Base-by-base conservation (phyloP, 2,888 invertebrate species). In the Holacanthella duospinosa region DNA sequence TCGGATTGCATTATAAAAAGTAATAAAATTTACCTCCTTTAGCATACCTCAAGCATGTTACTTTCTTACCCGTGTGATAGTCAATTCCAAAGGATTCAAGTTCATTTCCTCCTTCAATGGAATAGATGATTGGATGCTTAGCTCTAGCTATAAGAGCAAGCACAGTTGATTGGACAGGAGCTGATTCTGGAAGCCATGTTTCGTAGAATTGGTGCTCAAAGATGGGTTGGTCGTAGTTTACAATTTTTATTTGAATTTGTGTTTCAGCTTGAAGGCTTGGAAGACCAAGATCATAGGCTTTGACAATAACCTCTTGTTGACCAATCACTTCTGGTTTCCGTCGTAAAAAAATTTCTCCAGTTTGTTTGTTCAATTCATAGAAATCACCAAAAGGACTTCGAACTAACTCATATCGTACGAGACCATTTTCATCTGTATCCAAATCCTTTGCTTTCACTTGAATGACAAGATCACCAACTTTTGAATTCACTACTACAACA, bases 401-500 rank as follows among this genome's bases (percentile, higher is more conserved):
- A 75, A 89, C 89, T 78, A 95, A 82, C 77, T 92, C 91, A 78
- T 93, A 96, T 24, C 89, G 84, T 16, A 90, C 87, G 79, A 89
- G 88, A 28, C 93, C 93, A 79, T 94, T 95, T 78, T 90, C 89
- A 66, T 86, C 87, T 72, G 86, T 87, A 79, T 96, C 96, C 75
- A 86, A 82, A 79, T 96, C 96, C 48, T 89, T 81, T 9, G 95
- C 95, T 75, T 86, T 88, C 75, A 81, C 82, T 78, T 86, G 86
- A 60, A 88, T 84, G 70, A 95, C 86, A 64, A 85, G 79, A 68
- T 88, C 84, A 61, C 90, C 93, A 71, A 87, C 86, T 73, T 84
- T 84, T 64, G 91, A 88, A 75, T 91, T 90, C 29, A 93, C 86
- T 25, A 89, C 86, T 64, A 93, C 89, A 6, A 93, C 89, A 29